A percentile compares a stretch with the other conserved stretches of the same genome.
Evolutionary conservation across 2,113 vertebrate genomes (phyloP).

Genomic region (Mungos mungo): DNA sequence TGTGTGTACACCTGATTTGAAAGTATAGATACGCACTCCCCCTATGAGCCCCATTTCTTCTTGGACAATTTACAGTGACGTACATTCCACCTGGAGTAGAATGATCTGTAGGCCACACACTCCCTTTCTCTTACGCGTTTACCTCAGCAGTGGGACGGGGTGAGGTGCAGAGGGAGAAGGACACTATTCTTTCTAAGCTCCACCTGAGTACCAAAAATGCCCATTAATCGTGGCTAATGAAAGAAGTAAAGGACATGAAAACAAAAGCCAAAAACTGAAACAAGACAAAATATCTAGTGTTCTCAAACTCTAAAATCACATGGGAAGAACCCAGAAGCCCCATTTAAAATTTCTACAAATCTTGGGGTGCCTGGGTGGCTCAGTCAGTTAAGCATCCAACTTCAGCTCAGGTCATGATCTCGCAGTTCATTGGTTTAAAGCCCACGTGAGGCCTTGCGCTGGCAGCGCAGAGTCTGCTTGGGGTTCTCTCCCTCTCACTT

Average conservation of each 20-base stretch:
- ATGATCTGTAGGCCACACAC: not conserved
- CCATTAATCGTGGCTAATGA: not conserved
- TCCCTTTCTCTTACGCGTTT: not conserved
- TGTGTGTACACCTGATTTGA: not conserved
- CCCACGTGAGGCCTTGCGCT: no score
- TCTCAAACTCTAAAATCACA: not conserved
- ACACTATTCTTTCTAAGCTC: not conserved
- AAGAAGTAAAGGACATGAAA: constrained; percentile 18
- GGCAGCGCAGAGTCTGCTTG: no score
- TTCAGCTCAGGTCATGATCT: no score
- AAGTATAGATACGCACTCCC: not conserved
- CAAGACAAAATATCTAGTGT: not conserved
- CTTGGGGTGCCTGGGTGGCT: not conserved
- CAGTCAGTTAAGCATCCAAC: no score
- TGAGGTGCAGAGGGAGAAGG: not conserved
- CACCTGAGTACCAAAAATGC: not conserved
- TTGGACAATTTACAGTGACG: not conserved
- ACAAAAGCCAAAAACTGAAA: constrained; percentile 9
- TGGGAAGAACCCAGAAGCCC: not conserved
- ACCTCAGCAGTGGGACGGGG: not conserved
- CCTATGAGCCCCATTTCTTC: not conserved
- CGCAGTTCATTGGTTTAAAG: no score
- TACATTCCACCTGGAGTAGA: not conserved
- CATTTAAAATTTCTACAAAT: not conserved
- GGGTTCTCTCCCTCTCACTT: no score